Evolutionary conservation across 2,797 vertebrate genomes (phyloP).

Genomic region (Coracias cyanogaster): DNA sequence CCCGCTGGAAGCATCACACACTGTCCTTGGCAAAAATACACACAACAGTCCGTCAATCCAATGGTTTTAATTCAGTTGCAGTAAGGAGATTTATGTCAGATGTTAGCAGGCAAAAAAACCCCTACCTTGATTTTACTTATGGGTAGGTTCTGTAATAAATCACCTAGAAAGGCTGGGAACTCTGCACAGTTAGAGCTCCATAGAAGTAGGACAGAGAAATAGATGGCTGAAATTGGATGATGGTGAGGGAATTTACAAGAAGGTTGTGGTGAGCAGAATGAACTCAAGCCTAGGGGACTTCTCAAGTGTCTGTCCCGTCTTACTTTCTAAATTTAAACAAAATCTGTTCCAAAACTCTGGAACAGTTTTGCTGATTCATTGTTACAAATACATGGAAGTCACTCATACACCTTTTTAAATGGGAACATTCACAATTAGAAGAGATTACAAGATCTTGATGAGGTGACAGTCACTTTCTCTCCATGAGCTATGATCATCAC

Average conservation of each 20-base stretch:
- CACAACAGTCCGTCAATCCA: background rate
- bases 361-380: background rate
- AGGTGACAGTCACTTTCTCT: background rate
- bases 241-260: background rate
- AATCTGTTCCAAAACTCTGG: background rate
- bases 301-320: background rate
- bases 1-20: background rate
- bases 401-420: background rate
- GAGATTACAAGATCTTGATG: background rate
- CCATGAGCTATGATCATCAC: background rate
- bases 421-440: background rate
- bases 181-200: background rate
- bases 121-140: background rate
- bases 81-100: background rate
- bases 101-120: background rate
- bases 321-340: background rate
- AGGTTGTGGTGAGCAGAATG: background rate
- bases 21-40: background rate
- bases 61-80: background rate
- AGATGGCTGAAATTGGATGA: fast-evolving
- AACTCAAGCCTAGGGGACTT: background rate
- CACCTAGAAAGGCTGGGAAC: background rate
- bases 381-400: fast-evolving
- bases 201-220: background rate
- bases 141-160: background rate